These are phyloP conservation scores for Troides oblongomaculatus DNA, from an alignment of 2,888 invertebrate genomes.

Conservation along the genomic window DNA sequence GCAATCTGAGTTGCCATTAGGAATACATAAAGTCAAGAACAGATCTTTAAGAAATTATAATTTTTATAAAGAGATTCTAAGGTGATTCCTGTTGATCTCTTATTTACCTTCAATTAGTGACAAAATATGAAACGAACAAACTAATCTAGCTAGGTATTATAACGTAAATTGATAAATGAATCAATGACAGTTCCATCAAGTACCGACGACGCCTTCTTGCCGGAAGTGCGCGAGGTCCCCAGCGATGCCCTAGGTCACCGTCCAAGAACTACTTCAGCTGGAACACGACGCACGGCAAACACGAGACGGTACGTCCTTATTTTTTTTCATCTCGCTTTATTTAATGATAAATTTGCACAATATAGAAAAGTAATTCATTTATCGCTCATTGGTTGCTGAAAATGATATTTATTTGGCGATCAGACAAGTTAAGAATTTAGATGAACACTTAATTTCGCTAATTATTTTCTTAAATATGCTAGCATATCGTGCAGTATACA, in stretches of 20 bases:
- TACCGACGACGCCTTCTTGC: slow-evolving; percentile 70
- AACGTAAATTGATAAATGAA: too few species aligned
- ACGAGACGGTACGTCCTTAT: slow-evolving; percentile 60
- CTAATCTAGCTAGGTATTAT: too few species aligned
- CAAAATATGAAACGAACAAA: too few species aligned
- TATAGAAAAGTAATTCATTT: slow-evolving; percentile 12
- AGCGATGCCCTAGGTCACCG: slow-evolving; percentile 58
- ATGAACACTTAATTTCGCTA: slow-evolving; percentile 12
- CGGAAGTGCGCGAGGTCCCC: slow-evolving; percentile 63
- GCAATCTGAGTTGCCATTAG: too few species aligned
- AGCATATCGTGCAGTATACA: background rate
- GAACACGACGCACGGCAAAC: slow-evolving; percentile 72
- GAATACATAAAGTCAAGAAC: too few species aligned
- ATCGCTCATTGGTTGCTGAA: slow-evolving; percentile 23
- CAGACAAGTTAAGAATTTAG: slow-evolving; percentile 21
- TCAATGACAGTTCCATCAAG: slow-evolving; percentile 54
- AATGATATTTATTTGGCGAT: slow-evolving; percentile 20
- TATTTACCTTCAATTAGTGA: too few species aligned
- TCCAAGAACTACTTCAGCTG: slow-evolving; percentile 67
- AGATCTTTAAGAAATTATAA: too few species aligned
- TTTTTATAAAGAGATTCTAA: too few species aligned
- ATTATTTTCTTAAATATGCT: slow-evolving; percentile 1
- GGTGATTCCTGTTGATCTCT: too few species aligned
- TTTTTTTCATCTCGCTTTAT: slow-evolving; percentile 9
- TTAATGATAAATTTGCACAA: slow-evolving; percentile 20